Evolutionary conservation across 2,113 vertebrate species (phyloP).

Genomic region (Hippocampus barbouri): DNA sequence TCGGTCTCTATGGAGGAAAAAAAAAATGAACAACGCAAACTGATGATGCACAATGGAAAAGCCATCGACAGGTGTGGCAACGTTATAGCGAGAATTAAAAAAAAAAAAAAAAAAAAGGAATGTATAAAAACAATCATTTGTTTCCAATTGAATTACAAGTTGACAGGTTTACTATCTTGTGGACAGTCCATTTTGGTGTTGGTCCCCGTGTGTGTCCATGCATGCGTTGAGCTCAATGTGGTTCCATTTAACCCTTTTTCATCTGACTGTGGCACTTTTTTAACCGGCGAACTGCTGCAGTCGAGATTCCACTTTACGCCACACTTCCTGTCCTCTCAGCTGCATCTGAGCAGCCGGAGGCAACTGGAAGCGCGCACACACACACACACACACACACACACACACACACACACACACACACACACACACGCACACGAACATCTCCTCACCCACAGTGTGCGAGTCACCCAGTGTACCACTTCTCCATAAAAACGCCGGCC

Average conservation of each 20-base stretch:
- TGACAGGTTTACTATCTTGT: slow-evolving; percentile 20
- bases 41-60: background rate
- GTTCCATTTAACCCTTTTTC: slow-evolving; percentile 65
- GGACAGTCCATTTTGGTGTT: slow-evolving; percentile 29
- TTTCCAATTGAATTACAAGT: background rate
- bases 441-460: too few species aligned
- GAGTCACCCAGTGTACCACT: background rate
- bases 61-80: background rate
- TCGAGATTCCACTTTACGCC: slow-evolving; percentile 59
- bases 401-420: background rate
- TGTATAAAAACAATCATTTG: background rate
- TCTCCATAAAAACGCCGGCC: background rate
- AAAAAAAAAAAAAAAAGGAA: too few species aligned
- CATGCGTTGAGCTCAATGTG: slow-evolving; percentile 47
- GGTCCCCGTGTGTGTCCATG: slow-evolving; percentile 19
- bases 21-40: background rate
- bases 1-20: background rate
- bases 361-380: slow-evolving; percentile 18
- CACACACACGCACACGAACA: too few species aligned
- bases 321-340: slow-evolving; percentile 62
- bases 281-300: slow-evolving; percentile 50
- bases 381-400: background rate
- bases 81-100: too few species aligned
- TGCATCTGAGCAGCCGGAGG: slow-evolving; percentile 60
- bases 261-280: slow-evolving; percentile 56